A percentile compares a stretch with the other conserved stretches of the same genome.
Conservation (phyloP, 2,888 invertebrate genomes). For the Acronicta alni region DNA sequence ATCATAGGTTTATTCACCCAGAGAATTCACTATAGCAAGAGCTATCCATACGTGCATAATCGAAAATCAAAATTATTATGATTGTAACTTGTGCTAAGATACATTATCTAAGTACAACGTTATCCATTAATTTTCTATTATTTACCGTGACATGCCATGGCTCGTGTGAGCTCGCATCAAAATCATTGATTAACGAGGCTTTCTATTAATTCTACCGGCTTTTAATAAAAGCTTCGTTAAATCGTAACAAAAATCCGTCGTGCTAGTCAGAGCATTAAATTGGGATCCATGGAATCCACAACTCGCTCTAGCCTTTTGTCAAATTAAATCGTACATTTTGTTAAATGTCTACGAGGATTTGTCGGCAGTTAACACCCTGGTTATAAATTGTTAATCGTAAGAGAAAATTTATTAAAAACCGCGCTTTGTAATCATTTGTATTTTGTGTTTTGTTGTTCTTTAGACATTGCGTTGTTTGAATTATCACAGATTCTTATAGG, state of each 20-base stretch:
- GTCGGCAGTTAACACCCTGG: background rate
- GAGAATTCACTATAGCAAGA: no score
- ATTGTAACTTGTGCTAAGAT: no score
- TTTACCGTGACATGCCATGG: background rate
- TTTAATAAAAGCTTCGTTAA: slow-evolving; percentile 29
- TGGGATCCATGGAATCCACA: slow-evolving; percentile 14
- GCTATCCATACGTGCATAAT: no score
- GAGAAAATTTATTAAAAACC: background rate
- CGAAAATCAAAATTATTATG: no score
- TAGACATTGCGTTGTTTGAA: background rate
- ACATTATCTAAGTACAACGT: no score
- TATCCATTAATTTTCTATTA: no score
- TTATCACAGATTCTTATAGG: background rate
- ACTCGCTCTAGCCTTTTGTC: slow-evolving; percentile 10
- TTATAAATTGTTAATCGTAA: slow-evolving; percentile 2
- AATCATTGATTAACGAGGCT: slow-evolving; percentile 4
- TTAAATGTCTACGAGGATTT: slow-evolving; percentile 15
- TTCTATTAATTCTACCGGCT: slow-evolving; percentile 7
- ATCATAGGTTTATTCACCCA: no score
- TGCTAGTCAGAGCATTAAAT: slow-evolving; percentile 19
- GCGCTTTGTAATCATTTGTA: background rate
- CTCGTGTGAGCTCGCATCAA: background rate
- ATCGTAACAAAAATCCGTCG: slow-evolving; percentile 16
- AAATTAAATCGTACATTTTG: slow-evolving; percentile 28
- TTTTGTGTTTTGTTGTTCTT: background rate